Conservation (phyloP, 2,113 vertebrate genomes). For the Xenopus tropicalis region DNA sequence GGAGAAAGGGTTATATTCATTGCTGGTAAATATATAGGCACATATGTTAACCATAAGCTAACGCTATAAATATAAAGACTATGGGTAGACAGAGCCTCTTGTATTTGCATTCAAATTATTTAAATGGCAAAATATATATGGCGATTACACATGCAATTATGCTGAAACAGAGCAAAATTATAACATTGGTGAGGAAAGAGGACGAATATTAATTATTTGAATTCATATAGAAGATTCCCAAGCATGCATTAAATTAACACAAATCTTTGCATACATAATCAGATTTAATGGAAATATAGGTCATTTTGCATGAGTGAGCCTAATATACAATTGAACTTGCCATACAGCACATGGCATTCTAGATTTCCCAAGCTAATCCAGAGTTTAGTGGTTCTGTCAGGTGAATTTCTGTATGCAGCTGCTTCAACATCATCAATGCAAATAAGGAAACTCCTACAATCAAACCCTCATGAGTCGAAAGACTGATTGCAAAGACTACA, state of each 20-base stretch:
- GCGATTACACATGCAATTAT: too few species aligned
- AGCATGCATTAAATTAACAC: constrained; percentile 56
- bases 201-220: too few species aligned
- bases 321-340: constrained; percentile 54
- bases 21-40: too few species aligned
- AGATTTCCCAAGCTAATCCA: constrained; percentile 63
- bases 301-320: constrained; percentile 75
- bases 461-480: constrained; percentile 64
- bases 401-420: constrained; percentile 68
- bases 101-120: too few species aligned
- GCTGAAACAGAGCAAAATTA: too few species aligned
- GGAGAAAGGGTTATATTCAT: too few species aligned
- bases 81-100: too few species aligned
- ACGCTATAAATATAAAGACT: too few species aligned
- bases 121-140: too few species aligned
- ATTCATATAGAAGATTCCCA: too few species aligned
- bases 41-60: too few species aligned
- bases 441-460: constrained; percentile 75
- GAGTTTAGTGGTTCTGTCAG: constrained; percentile 65
- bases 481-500: constrained; percentile 69
- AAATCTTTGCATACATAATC: constrained; percentile 68
- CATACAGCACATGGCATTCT: constrained; percentile 51
- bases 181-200: too few species aligned
- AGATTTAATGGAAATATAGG: constrained; percentile 67
- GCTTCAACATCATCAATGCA: constrained; percentile 77